These are phyloP conservation scores for Myrmecophaga tridactyla DNA, from an alignment of 2,113 vertebrate species.

Conservation along the genomic window DNA sequence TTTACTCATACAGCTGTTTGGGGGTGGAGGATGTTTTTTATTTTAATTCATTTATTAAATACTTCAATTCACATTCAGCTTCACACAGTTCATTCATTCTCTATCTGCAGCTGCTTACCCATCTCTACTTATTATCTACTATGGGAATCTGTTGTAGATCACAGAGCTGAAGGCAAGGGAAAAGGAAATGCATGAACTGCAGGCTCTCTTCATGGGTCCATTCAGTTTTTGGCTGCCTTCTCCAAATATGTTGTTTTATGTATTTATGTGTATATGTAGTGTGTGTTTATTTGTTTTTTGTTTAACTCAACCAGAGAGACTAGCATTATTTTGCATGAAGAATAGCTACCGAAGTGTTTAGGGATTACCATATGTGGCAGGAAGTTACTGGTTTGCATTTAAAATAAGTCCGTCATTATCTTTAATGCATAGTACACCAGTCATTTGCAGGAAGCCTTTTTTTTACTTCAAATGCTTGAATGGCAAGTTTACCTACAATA, in stretches of 20 bases:
- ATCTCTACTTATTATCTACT: slow-evolving; percentile 77
- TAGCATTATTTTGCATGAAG: background rate
- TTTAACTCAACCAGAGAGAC: background rate
- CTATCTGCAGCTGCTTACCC: slow-evolving; percentile 79
- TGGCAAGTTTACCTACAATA: background rate
- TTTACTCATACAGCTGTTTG: slow-evolving; percentile 62
- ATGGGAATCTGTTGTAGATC: slow-evolving; percentile 53
- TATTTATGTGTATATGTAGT: background rate
- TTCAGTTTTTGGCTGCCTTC: slow-evolving; percentile 34
- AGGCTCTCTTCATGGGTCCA: background rate
- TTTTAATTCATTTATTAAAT: slow-evolving; percentile 79
- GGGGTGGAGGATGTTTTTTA: slow-evolving; percentile 57
- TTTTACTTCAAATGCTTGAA: background rate
- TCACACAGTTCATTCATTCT: slow-evolving; percentile 83
- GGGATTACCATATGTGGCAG: background rate
- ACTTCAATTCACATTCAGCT: slow-evolving; percentile 77
- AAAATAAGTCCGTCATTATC: slow-evolving; percentile 39
- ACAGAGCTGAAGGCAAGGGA: background rate
- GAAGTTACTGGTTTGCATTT: slow-evolving; percentile 4
- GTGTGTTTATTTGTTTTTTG: background rate
- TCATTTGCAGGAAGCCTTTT: slow-evolving; percentile 3
- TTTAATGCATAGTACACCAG: background rate
- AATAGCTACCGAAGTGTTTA: background rate
- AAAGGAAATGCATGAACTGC: background rate
- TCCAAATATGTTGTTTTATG: background rate